phyloP scores from a whole-genome alignment of 1,140 invertebrate genomes.

The Samia ricini region DNA sequence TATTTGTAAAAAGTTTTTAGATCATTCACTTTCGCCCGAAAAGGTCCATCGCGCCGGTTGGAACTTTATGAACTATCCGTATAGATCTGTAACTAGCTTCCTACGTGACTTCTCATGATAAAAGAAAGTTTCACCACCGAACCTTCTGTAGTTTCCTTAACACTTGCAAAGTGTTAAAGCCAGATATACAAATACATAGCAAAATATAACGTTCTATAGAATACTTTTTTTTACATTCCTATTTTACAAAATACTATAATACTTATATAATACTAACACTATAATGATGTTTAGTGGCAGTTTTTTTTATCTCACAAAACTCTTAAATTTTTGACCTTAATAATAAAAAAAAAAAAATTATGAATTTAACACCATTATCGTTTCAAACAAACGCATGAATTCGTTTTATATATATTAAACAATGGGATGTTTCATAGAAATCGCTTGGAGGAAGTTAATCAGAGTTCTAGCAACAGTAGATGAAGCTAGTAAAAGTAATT shows the following conservation, averaged over 20 bases:
- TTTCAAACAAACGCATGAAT: neutral
- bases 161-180: neutral
- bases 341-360: too few relatives aligned
- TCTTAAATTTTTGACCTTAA: too few relatives aligned
- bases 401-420: conserved; percentile 22
- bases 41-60: conserved; percentile 32
- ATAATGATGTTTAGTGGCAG: too few relatives aligned
- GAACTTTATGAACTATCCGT: conserved; percentile 35
- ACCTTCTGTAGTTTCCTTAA: neutral
- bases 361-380: too few relatives aligned
- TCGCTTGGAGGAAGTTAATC: conserved; percentile 58
- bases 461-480: conserved; percentile 24
- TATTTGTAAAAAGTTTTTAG: conserved; percentile 63
- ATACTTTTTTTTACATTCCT: neutral
- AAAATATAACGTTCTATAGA: neutral
- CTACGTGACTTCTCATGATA: conserved; percentile 20
- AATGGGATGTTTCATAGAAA: neutral
- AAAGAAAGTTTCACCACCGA: neutral
- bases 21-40: conserved; percentile 66
- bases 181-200: neutral
- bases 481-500: neutral
- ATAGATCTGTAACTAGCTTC: conserved; percentile 29
- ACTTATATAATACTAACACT: too few relatives aligned
- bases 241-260: neutral
- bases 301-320: too few relatives aligned